A percentile compares a stretch with the other conserved stretches of the same genome.
Conservation (phyloP, 2,797 vertebrate genomes). For the Neosilurus mollespiculum region DNA sequence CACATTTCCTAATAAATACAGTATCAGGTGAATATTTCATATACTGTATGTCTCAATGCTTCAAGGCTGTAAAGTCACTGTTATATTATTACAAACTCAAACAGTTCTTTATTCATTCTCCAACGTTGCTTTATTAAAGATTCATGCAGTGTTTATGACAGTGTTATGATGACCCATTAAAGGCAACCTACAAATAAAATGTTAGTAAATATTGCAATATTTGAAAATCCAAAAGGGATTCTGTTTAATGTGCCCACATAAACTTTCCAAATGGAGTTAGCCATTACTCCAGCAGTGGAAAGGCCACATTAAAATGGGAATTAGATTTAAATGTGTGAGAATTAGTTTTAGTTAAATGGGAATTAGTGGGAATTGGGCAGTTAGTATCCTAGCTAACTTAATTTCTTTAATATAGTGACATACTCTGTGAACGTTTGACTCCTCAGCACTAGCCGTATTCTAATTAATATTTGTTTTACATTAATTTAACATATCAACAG, state of each 20-base stretch:
- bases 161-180: background rate
- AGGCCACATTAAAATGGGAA: background rate
- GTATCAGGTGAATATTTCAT: background rate
- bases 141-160: constrained; percentile 11
- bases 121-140: background rate
- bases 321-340: background rate
- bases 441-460: background rate
- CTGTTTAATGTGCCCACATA: background rate
- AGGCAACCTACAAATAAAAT: background rate
- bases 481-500: background rate
- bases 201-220: constrained; percentile 1
- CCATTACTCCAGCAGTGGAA: background rate
- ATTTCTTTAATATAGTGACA: background rate
- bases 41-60: background rate
- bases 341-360: no score
- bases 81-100: constrained; percentile 4
- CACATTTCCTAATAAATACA: background rate
- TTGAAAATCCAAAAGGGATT: constrained; percentile 13
- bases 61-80: background rate
- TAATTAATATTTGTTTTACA: background rate
- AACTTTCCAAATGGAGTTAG: background rate
- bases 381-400: background rate
- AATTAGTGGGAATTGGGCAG: no score
- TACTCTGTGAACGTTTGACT: background rate
- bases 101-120: constrained; percentile 3